Evolutionary conservation across 2,113 vertebrate species (phyloP).

Genomic region (Petaurus breviceps): DNA sequence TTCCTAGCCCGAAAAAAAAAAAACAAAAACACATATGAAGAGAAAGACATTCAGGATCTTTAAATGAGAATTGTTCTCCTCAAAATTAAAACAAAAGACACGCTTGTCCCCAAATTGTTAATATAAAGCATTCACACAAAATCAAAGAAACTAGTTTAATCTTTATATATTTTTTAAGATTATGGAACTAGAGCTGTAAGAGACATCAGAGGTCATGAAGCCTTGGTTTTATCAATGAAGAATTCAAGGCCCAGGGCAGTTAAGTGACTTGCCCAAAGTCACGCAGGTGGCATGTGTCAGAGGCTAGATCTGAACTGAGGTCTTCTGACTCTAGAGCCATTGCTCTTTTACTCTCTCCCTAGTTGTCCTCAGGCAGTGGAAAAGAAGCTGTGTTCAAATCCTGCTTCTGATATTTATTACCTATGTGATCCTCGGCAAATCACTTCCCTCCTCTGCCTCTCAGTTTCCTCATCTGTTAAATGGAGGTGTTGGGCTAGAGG

Average conservation of each 20-base stretch:
- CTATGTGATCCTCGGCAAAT: neutral
- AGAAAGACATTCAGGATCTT: neutral
- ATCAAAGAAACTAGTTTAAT: neutral
- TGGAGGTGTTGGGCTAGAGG: neutral
- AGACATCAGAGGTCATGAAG: no score
- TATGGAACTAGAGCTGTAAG: neutral
- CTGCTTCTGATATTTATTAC: neutral
- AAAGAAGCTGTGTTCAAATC: neutral
- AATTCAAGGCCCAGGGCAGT: no score
- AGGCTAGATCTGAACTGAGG: no score
- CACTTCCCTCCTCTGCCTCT: neutral
- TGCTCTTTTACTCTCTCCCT: no score
- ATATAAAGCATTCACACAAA: neutral
- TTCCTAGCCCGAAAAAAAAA: neutral
- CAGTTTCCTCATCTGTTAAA: no score
- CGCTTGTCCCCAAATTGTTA: neutral
- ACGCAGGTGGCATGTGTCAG: no score
- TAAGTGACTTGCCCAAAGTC: no score
- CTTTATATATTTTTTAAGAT: neutral
- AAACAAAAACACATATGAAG: neutral
- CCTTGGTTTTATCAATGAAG: no score
- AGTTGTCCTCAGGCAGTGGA: neutral
- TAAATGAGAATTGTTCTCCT: neutral
- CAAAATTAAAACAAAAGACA: neutral
- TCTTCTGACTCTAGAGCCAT: no score